These are phyloP conservation scores for Zelostemma sp. DNA, from an alignment of 1,140 invertebrate genomes.

Conservation along the genomic window DNA sequence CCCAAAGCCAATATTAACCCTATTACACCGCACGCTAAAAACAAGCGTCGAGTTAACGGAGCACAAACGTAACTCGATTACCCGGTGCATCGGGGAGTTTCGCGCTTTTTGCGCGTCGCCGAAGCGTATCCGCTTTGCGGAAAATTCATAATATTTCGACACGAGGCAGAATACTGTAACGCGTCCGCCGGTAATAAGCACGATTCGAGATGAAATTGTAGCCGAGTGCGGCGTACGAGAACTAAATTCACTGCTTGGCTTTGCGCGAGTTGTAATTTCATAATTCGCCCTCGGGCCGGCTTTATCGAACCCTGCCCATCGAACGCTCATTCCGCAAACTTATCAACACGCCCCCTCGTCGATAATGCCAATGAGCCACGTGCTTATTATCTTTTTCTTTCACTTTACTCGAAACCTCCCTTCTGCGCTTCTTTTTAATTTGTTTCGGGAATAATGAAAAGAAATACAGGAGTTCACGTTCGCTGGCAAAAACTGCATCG, in stretches of 20 bases:
- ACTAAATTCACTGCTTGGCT: constrained; percentile 23
- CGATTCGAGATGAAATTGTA: constrained; percentile 24
- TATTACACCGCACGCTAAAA: constrained; percentile 43
- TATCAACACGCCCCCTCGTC: constrained; percentile 45
- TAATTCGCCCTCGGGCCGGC: constrained; percentile 39
- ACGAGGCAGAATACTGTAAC: constrained; percentile 8
- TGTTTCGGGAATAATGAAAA: no score
- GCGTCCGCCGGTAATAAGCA: constrained; percentile 7
- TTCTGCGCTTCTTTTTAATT: no score
- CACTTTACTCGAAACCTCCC: constrained; percentile 20
- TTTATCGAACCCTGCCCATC: constrained; percentile 31
- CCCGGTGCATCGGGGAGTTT: background rate
- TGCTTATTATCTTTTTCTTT: constrained; percentile 47
- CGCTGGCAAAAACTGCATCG: no score
- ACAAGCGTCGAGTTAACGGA: constrained; percentile 43
- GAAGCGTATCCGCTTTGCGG: no score
- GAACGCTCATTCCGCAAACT: constrained; percentile 26
- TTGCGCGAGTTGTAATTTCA: constrained; percentile 41
- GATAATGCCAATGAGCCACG: constrained; percentile 45
- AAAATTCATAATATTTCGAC: background rate
- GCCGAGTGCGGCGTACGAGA: constrained; percentile 3
- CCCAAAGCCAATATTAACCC: constrained; percentile 48
- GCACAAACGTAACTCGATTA: constrained; percentile 4
- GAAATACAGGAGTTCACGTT: no score
- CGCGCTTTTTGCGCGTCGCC: background rate